These are phyloP conservation scores for Pangasianodon gigas DNA, from an alignment of 2,113 vertebrate genomes.

Conservation along the genomic window DNA sequence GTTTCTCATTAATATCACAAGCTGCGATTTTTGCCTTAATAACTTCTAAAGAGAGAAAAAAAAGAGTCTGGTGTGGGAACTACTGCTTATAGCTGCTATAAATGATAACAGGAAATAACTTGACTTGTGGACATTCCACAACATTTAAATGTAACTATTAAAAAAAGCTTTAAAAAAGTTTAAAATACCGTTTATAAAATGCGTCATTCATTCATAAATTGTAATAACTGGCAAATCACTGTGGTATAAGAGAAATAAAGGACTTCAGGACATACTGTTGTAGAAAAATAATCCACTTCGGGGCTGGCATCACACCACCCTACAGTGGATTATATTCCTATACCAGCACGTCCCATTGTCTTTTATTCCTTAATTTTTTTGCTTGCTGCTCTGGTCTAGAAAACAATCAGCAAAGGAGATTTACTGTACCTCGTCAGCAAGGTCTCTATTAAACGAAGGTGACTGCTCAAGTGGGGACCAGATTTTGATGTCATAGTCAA, in stretches of 20 bases:
- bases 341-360: not conserved
- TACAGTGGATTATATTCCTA: not conserved
- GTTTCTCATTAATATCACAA: not conserved
- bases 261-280: not conserved
- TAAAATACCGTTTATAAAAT: not conserved
- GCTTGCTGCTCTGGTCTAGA: not conserved
- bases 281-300: not conserved
- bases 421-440: constrained; percentile 88
- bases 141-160: not conserved
- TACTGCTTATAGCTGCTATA: not conserved
- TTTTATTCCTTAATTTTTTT: not conserved
- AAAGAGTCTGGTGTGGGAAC: not conserved
- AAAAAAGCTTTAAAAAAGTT: no score
- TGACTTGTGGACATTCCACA: not conserved
- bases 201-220: no score
- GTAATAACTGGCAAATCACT: not conserved
- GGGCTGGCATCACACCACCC: not conserved
- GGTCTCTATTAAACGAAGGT: constrained; percentile 91
- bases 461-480: constrained; percentile 94
- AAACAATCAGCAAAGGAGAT: not conserved
- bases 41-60: not conserved
- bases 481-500: constrained; percentile 98
- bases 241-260: not conserved
- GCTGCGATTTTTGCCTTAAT: not conserved
- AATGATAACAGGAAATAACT: not conserved